A percentile compares a stretch with the other conserved stretches of the same genome.
Conservation (phyloP, 2,113 vertebrate species). For the Rhagologus leucostigma region DNA sequence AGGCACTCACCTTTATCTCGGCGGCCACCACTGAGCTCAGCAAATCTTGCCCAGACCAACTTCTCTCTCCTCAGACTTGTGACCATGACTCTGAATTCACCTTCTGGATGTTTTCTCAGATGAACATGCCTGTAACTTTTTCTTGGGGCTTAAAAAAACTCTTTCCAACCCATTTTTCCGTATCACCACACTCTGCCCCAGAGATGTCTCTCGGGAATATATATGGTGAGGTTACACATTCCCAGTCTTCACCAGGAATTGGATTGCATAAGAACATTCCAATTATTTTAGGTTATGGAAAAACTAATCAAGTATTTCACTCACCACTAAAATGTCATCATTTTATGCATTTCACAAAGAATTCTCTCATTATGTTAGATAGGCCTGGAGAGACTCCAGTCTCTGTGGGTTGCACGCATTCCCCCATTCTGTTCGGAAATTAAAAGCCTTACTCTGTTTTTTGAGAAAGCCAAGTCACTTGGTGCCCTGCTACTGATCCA, state of each 20-base stretch:
- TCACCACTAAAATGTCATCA: slow-evolving; percentile 34
- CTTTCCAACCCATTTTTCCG: background rate
- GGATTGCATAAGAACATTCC: slow-evolving; percentile 35
- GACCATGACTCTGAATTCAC: background rate
- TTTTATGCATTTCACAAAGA: slow-evolving; percentile 48
- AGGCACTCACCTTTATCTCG: accelerated
- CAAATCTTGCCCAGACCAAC: background rate
- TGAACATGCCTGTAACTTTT: background rate
- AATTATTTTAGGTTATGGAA: slow-evolving; percentile 35
- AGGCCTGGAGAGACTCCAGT: slow-evolving; percentile 52
- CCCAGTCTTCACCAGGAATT: background rate
- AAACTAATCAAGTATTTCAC: slow-evolving; percentile 27
- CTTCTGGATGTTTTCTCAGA: background rate
- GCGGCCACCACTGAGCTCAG: background rate
- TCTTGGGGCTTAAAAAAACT: background rate
- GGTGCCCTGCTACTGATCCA: slow-evolving; percentile 36
- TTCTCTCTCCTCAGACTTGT: background rate
- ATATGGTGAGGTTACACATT: background rate
- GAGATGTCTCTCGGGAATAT: background rate
- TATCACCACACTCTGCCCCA: background rate
- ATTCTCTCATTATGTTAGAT: slow-evolving; percentile 46
- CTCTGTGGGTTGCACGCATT: background rate
- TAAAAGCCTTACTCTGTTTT: background rate
- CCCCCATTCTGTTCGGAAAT: background rate
- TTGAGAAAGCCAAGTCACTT: background rate